Percentiles rank a stretch among this genome's conserved stretches.
Conservation (phyloP, 2,113 vertebrate genomes). For the Myotis lucifugus region DNA sequence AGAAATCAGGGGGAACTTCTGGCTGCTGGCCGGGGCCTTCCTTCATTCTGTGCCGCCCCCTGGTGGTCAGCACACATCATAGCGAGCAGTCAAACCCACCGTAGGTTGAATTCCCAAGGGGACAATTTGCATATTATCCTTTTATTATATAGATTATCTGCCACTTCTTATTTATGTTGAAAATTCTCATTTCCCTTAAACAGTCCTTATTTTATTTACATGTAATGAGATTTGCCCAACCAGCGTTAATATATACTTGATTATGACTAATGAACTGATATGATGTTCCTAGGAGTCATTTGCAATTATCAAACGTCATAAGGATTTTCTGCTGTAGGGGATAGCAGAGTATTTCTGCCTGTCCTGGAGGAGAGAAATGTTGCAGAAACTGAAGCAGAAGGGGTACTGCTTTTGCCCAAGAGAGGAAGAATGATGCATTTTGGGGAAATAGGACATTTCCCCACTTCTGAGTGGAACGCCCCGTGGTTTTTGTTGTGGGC, state of each 20-base stretch:
- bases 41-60: no score
- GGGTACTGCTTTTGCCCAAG: background rate
- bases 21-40: no score
- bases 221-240: background rate
- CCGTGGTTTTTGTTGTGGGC: background rate
- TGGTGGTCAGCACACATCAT: no score
- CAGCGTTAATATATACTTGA: background rate
- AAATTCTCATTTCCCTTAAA: constrained; percentile 33
- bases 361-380: background rate
- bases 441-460: background rate
- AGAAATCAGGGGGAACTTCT: no score
- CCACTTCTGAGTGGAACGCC: background rate
- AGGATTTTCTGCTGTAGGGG: background rate
- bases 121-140: no score
- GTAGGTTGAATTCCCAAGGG: no score
- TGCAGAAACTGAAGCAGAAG: background rate
- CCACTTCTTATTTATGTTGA: constrained; percentile 1
- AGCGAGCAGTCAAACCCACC: no score
- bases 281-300: background rate
- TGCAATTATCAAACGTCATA: background rate
- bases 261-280: background rate
- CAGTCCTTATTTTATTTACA: constrained; percentile 39
- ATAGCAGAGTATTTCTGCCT: background rate
- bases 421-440: background rate
- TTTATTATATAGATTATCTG: no score